A percentile compares a stretch with the other conserved stretches of the same genome.
phyloP scores from a whole-genome alignment of 2,888 invertebrate genomes.

The Tyria jacobaeae region DNA sequence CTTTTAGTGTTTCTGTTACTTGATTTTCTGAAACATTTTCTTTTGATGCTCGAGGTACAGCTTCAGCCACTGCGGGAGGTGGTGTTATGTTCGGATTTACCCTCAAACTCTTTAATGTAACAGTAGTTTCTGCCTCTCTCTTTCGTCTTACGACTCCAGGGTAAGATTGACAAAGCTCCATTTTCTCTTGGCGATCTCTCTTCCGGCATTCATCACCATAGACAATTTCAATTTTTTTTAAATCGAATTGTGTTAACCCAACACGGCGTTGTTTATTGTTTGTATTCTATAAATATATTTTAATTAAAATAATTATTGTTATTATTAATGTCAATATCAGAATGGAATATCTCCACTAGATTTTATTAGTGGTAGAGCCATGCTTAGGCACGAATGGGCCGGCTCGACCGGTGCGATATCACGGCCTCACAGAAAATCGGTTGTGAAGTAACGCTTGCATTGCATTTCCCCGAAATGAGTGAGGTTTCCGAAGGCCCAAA shows the following conservation, averaged over 20 bases:
- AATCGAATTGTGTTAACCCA: constrained; percentile 60
- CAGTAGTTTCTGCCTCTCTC: constrained; percentile 30
- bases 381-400: no score
- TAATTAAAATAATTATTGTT: not conserved
- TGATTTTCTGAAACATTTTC: not conserved
- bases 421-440: no score
- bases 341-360: no score
- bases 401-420: no score
- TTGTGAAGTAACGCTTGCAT: no score
- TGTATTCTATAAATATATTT: not conserved
- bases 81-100: constrained; percentile 74
- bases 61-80: constrained; percentile 48
- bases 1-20: constrained; percentile 39
- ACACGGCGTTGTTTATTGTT: constrained; percentile 57
- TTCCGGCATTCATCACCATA: constrained; percentile 70
- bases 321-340: no score
- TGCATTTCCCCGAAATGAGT: no score
- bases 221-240: constrained; percentile 69
- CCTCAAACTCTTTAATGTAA: constrained; percentile 54
- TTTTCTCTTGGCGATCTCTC: constrained; percentile 70
- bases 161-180: constrained; percentile 72
- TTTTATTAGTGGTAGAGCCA: no score
- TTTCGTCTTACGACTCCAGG: constrained; percentile 62
- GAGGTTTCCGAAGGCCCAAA: no score
- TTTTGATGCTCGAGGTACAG: not conserved